These are phyloP conservation scores for Yponomeuta evonymella DNA, from an alignment of 2,888 invertebrate species.

Conservation along the genomic window DNA sequence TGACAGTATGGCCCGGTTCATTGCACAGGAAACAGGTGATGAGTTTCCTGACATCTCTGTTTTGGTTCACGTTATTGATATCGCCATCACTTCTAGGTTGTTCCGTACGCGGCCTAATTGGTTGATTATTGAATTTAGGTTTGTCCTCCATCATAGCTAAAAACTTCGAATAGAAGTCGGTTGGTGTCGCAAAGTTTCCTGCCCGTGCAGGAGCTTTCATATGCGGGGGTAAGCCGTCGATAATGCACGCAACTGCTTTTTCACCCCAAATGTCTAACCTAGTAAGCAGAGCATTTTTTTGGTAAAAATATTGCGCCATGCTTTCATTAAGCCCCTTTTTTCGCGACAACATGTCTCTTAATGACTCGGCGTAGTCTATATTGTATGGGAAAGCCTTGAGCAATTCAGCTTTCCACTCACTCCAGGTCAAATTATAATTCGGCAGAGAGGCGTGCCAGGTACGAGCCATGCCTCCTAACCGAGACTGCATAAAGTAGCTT, in stretches of 20 bases:
- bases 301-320: constrained; percentile 18
- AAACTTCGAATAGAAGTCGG: constrained; percentile 17
- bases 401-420: background rate
- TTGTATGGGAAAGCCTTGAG: background rate
- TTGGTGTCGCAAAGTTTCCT: constrained; percentile 6
- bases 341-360: constrained; percentile 8
- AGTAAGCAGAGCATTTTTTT: constrained; percentile 17
- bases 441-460: background rate
- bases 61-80: too few species aligned
- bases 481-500: constrained; percentile 9
- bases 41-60: too few species aligned
- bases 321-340: background rate
- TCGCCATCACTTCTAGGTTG: too few species aligned
- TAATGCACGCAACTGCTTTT: constrained; percentile 18
- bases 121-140: background rate
- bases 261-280: constrained; percentile 12
- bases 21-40: too few species aligned
- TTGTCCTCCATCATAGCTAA: constrained; percentile 17
- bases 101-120: too few species aligned
- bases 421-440: background rate
- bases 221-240: constrained; percentile 18
- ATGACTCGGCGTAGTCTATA: background rate
- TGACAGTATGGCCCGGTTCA: too few species aligned
- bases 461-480: background rate
- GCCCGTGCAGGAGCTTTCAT: constrained; percentile 18